A percentile compares a stretch with the other conserved stretches of the same genome.
phyloP scores from a whole-genome alignment of 2,888 invertebrate genomes.

The Acheta domesticus region DNA sequence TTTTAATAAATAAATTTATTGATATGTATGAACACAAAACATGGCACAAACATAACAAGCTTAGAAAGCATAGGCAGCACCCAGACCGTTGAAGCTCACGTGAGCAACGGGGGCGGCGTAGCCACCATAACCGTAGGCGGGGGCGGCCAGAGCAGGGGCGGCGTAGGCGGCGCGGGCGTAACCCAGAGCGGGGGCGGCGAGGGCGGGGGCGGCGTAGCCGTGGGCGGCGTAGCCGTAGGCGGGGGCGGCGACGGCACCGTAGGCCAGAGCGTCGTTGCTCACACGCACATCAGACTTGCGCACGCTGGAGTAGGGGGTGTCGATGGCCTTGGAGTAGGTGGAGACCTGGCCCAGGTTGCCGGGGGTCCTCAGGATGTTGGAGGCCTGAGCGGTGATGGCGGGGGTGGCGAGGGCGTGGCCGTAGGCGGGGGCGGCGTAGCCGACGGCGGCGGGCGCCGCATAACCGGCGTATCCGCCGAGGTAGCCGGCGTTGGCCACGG shows the following conservation, averaged over 20 bases:
- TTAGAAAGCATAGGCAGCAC: background rate
- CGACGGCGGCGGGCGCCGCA: conserved; percentile 34
- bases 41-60: background rate
- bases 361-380: conserved; percentile 39
- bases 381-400: conserved; percentile 37
- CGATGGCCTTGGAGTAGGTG: conserved; percentile 39
- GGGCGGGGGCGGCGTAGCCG: conserved; percentile 34
- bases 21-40: no score
- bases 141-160: background rate
- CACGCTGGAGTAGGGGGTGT: conserved; percentile 40
- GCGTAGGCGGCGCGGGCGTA: background rate
- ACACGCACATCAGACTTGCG: conserved; percentile 39
- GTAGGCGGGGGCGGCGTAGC: conserved; percentile 31
- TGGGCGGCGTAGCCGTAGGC: conserved; percentile 33
- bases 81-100: background rate
- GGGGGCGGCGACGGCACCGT: conserved; percentile 37
- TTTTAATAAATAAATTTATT: no score
- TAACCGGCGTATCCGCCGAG: conserved; percentile 33
- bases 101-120: background rate
- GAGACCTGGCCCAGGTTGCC: conserved; percentile 39
- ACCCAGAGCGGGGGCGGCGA: background rate
- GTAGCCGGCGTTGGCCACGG: conserved; percentile 27
- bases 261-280: conserved; percentile 39
- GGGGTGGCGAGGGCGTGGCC: conserved; percentile 48
- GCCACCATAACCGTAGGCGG: background rate